Percentiles rank a stretch among this genome's conserved stretches.
Evolutionary conservation across 1,140 invertebrate genomes (phyloP).

Genomic region (Doryteuthis pealeii): DNA sequence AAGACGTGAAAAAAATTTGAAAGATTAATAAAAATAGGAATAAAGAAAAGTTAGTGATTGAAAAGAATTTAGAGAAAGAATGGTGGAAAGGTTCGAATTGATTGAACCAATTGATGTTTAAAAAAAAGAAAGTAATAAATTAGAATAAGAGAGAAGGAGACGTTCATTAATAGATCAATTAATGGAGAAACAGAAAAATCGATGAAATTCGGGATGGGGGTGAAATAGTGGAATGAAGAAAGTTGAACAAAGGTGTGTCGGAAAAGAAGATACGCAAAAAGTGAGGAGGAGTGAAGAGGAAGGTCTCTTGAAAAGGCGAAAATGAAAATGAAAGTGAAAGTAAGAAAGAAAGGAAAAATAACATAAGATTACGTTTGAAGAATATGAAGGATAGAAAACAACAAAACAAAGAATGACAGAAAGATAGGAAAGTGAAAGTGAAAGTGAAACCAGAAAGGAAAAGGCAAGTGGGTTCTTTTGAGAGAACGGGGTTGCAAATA

Average conservation of each 20-base stretch:
- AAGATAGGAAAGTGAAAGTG: background rate
- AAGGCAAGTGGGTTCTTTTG: background rate
- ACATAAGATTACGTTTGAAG: background rate
- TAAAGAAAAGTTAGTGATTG: too few species aligned
- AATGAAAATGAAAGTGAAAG: too few species aligned
- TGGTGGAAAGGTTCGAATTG: too few species aligned
- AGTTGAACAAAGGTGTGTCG: background rate
- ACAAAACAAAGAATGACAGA: background rate
- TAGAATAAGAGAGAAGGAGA: too few species aligned
- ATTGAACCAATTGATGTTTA: too few species aligned
- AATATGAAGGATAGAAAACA: background rate
- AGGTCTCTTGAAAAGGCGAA: background rate
- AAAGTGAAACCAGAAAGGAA: background rate
- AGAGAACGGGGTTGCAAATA: background rate
- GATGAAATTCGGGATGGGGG: background rate
- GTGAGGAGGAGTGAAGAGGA: background rate
- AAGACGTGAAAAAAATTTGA: too few species aligned
- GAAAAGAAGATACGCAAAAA: background rate
- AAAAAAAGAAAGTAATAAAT: too few species aligned
- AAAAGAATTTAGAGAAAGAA: too few species aligned
- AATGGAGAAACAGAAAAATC: background rate
- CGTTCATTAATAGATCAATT: background rate
- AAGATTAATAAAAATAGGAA: too few species aligned
- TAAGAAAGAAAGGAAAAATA: background rate
- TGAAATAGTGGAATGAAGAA: background rate